phyloP scores from a whole-genome alignment of 2,113 vertebrate species.

The Pelmatolapia mariae region DNA sequence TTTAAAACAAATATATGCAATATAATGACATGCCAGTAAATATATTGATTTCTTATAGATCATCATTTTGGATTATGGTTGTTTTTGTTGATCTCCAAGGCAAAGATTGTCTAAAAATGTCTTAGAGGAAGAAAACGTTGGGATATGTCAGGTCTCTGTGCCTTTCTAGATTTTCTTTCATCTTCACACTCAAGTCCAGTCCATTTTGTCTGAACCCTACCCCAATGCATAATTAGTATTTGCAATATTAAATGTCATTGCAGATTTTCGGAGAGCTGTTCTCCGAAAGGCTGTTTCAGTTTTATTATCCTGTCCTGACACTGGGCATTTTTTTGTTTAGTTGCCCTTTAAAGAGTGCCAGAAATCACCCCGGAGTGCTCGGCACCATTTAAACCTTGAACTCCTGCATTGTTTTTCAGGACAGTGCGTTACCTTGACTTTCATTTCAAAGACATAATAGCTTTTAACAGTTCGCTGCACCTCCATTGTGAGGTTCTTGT shows the following conservation, averaged over 20 bases:
- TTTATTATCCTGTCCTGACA: not conserved
- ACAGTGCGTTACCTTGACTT: conserved; percentile 10
- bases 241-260: not conserved
- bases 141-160: accelerated
- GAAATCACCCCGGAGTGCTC: not conserved
- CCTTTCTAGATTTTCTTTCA: not conserved
- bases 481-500: conserved; percentile 47
- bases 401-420: conserved; percentile 1
- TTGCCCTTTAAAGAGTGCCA: not conserved
- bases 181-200: not conserved
- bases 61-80: no score
- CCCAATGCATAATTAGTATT: not conserved
- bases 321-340: not conserved
- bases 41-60: no score
- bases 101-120: not conserved
- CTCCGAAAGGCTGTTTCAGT: not conserved
- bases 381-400: not conserved
- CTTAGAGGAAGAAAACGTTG: not conserved
- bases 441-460: conserved; percentile 55
- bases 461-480: conserved; percentile 45
- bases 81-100: no score
- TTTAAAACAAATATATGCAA: no score
- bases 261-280: not conserved
- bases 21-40: no score
- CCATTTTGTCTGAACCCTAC: not conserved